Percentiles rank a stretch among this genome's conserved stretches.
phyloP scores from a whole-genome alignment of 2,888 invertebrate genomes.

The Trimorus sp. region DNA sequence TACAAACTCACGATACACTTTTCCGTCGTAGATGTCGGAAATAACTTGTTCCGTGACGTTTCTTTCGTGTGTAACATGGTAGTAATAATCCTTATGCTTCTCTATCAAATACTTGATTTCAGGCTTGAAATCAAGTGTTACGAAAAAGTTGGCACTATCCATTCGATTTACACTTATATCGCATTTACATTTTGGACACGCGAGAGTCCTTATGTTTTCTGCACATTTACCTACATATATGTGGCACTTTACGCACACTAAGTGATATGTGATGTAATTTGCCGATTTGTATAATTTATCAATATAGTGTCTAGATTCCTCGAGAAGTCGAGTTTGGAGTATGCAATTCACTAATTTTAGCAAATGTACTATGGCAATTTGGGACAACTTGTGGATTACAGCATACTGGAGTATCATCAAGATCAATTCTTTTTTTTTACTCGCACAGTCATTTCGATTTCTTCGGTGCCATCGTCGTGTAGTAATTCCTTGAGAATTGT shows the following conservation, averaged over 20 bases:
- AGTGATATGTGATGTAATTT: slow-evolving; percentile 23
- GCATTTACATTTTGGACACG: slow-evolving; percentile 23
- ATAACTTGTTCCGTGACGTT: neutral
- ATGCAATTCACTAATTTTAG: slow-evolving; percentile 38
- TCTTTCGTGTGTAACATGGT: slow-evolving; percentile 20
- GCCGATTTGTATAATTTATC: slow-evolving; percentile 26
- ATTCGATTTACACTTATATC: too few relatives aligned
- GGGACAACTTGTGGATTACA: slow-evolving; percentile 8
- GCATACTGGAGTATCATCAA: slow-evolving; percentile 17
- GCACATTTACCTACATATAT: slow-evolving; percentile 22
- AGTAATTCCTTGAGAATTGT: too few relatives aligned
- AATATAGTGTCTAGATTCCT: slow-evolving; percentile 25
- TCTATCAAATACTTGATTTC: slow-evolving; percentile 23
- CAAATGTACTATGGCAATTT: slow-evolving; percentile 19
- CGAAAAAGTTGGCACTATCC: slow-evolving; percentile 29
- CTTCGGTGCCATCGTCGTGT: neutral
- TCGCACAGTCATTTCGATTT: neutral
- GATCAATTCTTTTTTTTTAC: slow-evolving; percentile 22
- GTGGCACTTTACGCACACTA: slow-evolving; percentile 21
- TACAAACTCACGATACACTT: too few relatives aligned
- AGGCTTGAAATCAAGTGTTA: slow-evolving; percentile 20
- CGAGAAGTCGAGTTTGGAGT: neutral
- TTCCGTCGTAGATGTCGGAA: too few relatives aligned
- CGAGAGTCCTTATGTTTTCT: neutral
- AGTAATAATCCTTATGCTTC: slow-evolving; percentile 24